Percentiles rank a stretch among this genome's conserved stretches.
Conservation (phyloP, 2,113 vertebrate species). For the Aplodontia rufa region DNA sequence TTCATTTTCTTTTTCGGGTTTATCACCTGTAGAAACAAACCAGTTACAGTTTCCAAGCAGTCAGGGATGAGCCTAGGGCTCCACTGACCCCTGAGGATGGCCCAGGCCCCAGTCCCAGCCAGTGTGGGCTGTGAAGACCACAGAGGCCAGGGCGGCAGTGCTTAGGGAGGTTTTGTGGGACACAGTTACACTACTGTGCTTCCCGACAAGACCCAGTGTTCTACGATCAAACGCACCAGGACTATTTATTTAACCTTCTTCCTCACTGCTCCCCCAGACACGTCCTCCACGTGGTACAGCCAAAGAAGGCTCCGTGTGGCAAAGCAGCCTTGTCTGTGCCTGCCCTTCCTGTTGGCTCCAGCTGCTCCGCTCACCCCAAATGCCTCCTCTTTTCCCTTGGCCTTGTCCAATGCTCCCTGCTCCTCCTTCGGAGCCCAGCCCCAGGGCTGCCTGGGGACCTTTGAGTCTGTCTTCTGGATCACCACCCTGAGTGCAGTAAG, state of each 20-base stretch:
- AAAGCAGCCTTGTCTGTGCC: background rate
- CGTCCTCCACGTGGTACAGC: background rate
- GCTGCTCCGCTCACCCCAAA: background rate
- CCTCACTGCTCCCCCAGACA: background rate
- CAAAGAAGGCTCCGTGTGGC: background rate
- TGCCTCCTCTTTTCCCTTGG: no score
- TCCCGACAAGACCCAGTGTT: background rate
- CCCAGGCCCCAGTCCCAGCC: background rate
- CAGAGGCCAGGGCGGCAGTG: background rate
- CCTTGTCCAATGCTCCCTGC: no score
- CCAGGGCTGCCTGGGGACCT: background rate
- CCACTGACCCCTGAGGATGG: background rate
- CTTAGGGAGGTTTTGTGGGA: background rate
- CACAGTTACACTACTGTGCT: background rate
- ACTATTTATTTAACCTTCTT: slow-evolving; percentile 32
- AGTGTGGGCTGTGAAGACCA: background rate
- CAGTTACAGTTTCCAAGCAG: background rate
- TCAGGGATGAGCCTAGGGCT: background rate
- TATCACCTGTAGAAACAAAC: slow-evolving; percentile 88
- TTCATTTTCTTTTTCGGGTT: slow-evolving; percentile 98
- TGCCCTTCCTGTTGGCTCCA: background rate
- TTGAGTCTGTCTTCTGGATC: background rate
- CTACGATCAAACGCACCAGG: background rate
- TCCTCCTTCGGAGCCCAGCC: background rate
- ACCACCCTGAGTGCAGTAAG: background rate